Conservation (phyloP, 1,140 invertebrate species). For the Laupala kohalensis region DNA sequence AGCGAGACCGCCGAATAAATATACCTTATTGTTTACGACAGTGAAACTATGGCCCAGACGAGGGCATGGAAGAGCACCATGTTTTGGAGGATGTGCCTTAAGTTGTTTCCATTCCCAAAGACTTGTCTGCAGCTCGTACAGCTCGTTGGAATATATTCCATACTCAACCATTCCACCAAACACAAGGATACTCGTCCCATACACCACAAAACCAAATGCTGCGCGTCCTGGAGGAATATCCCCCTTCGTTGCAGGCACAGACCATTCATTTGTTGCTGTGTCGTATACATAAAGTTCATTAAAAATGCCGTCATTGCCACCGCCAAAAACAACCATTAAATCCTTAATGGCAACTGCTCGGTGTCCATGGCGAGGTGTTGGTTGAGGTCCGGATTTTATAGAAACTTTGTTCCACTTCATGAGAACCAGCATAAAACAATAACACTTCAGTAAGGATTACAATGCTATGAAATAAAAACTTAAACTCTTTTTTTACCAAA, state of each 20-base stretch:
- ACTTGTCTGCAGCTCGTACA: slow-evolving; percentile 91
- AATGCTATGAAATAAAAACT: neutral
- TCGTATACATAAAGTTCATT: slow-evolving; percentile 99
- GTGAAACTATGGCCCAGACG: slow-evolving; percentile 96
- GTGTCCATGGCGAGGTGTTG: slow-evolving; percentile 94
- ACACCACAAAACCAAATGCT: slow-evolving; percentile 95
- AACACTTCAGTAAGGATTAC: neutral
- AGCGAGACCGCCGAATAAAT: slow-evolving; percentile 92
- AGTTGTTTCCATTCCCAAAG: slow-evolving; percentile 97
- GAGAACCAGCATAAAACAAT: neutral
- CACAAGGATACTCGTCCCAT: slow-evolving; percentile 87
- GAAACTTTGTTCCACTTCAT: slow-evolving; percentile 93
- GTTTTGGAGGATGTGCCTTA: slow-evolving; percentile 74
- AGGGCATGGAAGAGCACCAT: slow-evolving; percentile 75
- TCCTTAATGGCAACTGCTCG: slow-evolving; percentile 97
- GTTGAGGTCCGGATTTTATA: slow-evolving; percentile 83
- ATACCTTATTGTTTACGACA: slow-evolving; percentile 85
- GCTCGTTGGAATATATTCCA: slow-evolving; percentile 97
- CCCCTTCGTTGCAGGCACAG: slow-evolving; percentile 92
- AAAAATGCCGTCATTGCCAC: slow-evolving; percentile 99
- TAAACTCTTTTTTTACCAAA: neutral
- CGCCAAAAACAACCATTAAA: slow-evolving; percentile 98
- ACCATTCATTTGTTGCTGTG: slow-evolving; percentile 97
- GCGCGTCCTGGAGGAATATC: slow-evolving; percentile 97
- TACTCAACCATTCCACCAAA: slow-evolving; percentile 99